These are phyloP conservation scores for Monopis laevigella DNA, from an alignment of 2,888 invertebrate species.

Conservation along the genomic window DNA sequence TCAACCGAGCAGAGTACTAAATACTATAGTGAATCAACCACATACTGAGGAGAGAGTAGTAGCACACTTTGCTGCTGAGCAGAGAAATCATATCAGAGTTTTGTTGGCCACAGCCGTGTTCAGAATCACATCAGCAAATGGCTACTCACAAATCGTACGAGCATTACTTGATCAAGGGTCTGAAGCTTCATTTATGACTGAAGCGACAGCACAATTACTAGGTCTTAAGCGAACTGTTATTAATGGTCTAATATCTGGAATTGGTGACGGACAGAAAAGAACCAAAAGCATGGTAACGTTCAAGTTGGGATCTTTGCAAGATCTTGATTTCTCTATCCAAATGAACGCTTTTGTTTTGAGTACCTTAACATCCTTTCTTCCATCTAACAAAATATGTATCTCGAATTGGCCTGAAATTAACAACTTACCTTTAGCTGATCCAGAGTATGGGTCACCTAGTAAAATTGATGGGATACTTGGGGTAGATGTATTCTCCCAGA, in stretches of 20 bases:
- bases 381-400: slow-evolving; percentile 4
- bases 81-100: slow-evolving; percentile 15
- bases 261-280: slow-evolving; percentile 17
- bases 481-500: slow-evolving; percentile 17
- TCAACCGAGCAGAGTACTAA: neutral
- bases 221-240: slow-evolving; percentile 20
- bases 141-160: slow-evolving; percentile 14
- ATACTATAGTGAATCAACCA: too few relatives aligned
- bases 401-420: slow-evolving; percentile 18
- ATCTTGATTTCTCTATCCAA: slow-evolving; percentile 12
- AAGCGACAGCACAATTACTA: slow-evolving; percentile 21
- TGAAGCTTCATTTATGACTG: slow-evolving; percentile 24
- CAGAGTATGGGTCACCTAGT: slow-evolving; percentile 16
- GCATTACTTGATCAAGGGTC: slow-evolving; percentile 24
- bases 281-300: slow-evolving; percentile 18
- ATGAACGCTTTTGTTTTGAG: slow-evolving; percentile 20
- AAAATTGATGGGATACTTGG: slow-evolving; percentile 20
- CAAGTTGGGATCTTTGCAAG: slow-evolving; percentile 15
- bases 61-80: slow-evolving; percentile 11
- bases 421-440: slow-evolving; percentile 19
- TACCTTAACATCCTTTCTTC: slow-evolving; percentile 16
- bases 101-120: slow-evolving; percentile 24
- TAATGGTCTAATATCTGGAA: slow-evolving; percentile 19
- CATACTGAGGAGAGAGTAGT: slow-evolving; percentile 5
- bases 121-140: slow-evolving; percentile 17